Evolutionary conservation across 2,888 invertebrate species (phyloP).

Genomic region (Willowsia nigromaculata): DNA sequence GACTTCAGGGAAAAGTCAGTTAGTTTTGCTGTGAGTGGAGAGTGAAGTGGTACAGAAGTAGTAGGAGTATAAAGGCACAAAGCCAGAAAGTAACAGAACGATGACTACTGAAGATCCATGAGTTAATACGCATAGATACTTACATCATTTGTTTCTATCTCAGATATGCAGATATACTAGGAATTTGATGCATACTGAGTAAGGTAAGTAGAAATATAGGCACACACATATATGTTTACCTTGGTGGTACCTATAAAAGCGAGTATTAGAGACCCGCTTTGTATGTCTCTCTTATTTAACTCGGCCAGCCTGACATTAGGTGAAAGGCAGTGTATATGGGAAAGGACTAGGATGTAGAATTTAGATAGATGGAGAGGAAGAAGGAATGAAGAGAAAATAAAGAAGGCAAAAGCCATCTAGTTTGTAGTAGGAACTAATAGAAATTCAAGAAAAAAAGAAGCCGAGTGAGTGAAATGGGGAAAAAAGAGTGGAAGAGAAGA

Average conservation of each 20-base stretch:
- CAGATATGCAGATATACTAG: not conserved
- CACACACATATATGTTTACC: too few species aligned
- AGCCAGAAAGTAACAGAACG: slow-evolving; percentile 1
- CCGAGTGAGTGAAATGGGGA: slow-evolving; percentile 54
- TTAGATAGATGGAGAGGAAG: not conserved
- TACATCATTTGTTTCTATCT: not conserved
- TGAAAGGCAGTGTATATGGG: not conserved
- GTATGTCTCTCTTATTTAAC: not conserved
- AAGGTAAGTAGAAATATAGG: not conserved
- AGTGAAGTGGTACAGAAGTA: slow-evolving; percentile 15
- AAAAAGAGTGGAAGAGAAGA: slow-evolving; percentile 33
- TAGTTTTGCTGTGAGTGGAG: slow-evolving; percentile 31
- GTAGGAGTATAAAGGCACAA: not conserved
- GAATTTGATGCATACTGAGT: slow-evolving; percentile 26
- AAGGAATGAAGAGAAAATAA: slow-evolving; percentile 56
- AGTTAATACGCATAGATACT: not conserved
- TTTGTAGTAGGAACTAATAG: slow-evolving; percentile 67
- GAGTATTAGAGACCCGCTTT: too few species aligned
- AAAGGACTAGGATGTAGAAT: not conserved
- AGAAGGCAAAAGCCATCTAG: slow-evolving; percentile 71
- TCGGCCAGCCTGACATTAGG: not conserved
- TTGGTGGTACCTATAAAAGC: too few species aligned
- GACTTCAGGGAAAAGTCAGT: slow-evolving; percentile 69
- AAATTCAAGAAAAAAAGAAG: slow-evolving; percentile 67
- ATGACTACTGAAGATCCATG: not conserved